Percentiles rank a stretch among this genome's conserved stretches.
Conservation (phyloP, 2,113 vertebrate species). For the Scopus umbretta region DNA sequence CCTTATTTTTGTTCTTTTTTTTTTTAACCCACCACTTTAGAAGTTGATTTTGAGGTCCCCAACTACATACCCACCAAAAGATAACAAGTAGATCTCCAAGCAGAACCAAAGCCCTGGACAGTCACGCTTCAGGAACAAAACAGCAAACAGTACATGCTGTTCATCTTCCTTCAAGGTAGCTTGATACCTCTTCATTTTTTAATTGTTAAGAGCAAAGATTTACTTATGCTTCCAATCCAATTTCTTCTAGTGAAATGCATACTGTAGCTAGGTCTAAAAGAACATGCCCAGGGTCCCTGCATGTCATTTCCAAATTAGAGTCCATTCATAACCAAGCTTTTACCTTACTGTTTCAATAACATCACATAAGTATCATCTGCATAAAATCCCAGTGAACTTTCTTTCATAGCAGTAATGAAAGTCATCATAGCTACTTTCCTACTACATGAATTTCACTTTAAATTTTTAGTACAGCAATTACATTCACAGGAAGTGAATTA, state of each 20-base stretch:
- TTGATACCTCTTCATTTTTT: neutral
- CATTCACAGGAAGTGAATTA: constrained; percentile 33
- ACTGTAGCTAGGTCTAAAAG: neutral
- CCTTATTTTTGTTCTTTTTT: neutral
- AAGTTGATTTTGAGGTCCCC: neutral
- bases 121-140: neutral
- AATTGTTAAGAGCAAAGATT: neutral
- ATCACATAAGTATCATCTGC: neutral
- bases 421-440: neutral
- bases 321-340: neutral
- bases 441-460: neutral
- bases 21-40: neutral
- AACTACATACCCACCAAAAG: neutral
- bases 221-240: neutral
- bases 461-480: constrained; percentile 39
- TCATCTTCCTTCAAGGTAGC: neutral
- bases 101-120: neutral
- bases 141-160: neutral
- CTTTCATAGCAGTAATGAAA: neutral
- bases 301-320: neutral
- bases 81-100: neutral
- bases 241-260: neutral
- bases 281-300: neutral
- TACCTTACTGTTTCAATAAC: neutral
- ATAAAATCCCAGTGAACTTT: neutral